Base-by-base conservation (phyloP, 1,140 invertebrate species). In the Hypsibius dujardini region DNA sequence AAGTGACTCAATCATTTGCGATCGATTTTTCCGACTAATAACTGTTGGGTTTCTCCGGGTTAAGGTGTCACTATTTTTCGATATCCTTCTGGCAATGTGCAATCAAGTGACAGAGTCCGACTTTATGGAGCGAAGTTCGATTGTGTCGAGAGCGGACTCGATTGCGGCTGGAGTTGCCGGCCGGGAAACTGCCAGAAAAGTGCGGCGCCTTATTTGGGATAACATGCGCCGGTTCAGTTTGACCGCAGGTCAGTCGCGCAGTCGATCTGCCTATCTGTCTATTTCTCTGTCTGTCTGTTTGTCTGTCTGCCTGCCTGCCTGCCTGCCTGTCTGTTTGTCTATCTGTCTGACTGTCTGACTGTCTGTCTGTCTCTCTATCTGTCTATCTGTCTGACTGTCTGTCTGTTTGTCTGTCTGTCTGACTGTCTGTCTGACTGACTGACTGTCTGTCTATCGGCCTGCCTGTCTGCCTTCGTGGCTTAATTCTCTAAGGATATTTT, bases 1-100 rank as follows among this genome's bases (percentile, higher is more conserved):
- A 1, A 47, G 2, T 46, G 15, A 2, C 7, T 40, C 71, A 46
- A 45, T 45, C 7, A 12, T 67, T 67, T 7, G 42, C 42, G 42
- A 3, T 14, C 3, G 7, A 14, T 7, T 3, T 42, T 71, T n/a
- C 1, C 2, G 60, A 2, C 28, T 47, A 3, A 46, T 15, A 59
- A 67, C 46, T 15, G 45, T 1, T 73, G 45, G 46, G 15, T 73
- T 59, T 59, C 72, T 71, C 46, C 62, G 46, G 72, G 75, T 77
- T 59, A 73, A 83, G 81, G 73, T 83, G 12, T 83, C 82, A 0
- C 74, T 83, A 46, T 83, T 80, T 75, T 83, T 82, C 75, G 82
- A 83, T 76, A 76, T 83, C 1, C 75, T 83, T 70, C 71, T 80
- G 60, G 79, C 82, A 2, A 79, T 82, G 78, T 77, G 77, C 71